Conservation (phyloP, 2,888 invertebrate genomes). For the Aphodius granarius region DNA sequence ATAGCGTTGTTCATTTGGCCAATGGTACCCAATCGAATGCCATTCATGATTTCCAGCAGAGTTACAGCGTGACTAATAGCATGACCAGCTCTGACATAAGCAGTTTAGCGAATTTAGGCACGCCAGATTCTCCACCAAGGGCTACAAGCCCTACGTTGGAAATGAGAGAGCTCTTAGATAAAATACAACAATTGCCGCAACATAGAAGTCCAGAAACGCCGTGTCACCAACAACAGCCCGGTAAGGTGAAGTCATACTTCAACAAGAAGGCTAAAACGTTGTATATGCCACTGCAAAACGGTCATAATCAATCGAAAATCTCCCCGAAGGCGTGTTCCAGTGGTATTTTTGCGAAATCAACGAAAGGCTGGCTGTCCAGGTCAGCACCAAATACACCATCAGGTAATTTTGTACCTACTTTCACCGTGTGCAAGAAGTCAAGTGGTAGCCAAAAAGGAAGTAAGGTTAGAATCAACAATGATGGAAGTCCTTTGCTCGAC, state of each 20-base stretch:
- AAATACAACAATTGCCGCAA: constrained; percentile 69
- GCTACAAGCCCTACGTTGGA: constrained; percentile 82
- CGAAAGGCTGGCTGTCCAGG: constrained; percentile 66
- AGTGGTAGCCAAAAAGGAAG: constrained; percentile 57
- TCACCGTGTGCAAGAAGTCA: constrained; percentile 55
- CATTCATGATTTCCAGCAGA: constrained; percentile 40
- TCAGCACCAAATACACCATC: constrained; percentile 83
- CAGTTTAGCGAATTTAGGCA: constrained; percentile 67
- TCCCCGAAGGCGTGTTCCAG: constrained; percentile 30
- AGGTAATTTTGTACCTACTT: constrained; percentile 67
- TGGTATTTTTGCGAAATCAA: constrained; percentile 22
- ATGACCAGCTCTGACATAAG: constrained; percentile 67
- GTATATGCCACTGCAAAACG: constrained; percentile 65
- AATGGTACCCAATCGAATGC: constrained; percentile 40
- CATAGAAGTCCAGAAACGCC: constrained; percentile 49
- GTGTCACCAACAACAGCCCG: constrained; percentile 25
- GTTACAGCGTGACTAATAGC: constrained; percentile 51
- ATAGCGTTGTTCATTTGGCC: constrained; percentile 41
- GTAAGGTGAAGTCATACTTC: constrained; percentile 50
- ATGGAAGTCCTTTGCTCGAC: constrained; percentile 66
- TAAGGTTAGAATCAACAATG: constrained; percentile 57
- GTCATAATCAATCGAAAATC: constrained; percentile 38
- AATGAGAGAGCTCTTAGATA: constrained; percentile 71
- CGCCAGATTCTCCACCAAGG: constrained; percentile 75
- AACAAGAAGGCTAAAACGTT: constrained; percentile 66